Base-by-base conservation (phyloP, 2,888 invertebrate species). In the Eupithecia pulchellata region DNA sequence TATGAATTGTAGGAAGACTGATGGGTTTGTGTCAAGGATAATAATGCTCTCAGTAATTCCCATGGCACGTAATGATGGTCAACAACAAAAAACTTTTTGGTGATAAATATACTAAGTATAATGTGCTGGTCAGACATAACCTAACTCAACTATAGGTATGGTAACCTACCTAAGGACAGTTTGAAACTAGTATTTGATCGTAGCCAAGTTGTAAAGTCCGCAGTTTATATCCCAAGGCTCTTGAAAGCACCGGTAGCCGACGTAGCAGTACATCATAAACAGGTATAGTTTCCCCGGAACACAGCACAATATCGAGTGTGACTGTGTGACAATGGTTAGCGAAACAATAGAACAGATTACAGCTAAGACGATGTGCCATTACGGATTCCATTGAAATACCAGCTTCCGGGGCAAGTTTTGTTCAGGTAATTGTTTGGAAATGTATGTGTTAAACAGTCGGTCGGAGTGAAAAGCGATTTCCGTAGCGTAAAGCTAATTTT, bases 321-420 rank as follows among this genome's bases (percentile, higher is more conserved):
- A 58, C 65, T 42, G 64, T 84, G 84, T 84, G 84, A 88, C 86
- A 88, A 88, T 86, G 79, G 84, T 69, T 72, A 74, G 71, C 80
- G 81, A 85, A 87, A 89, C 87, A 89, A 89, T 88, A 81, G 85
- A 83, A 79, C 81, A 84, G 85, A 88, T 89, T 88, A 87, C 84
- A 69, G 81, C 76, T 76, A 77, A 82, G 81, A 79, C 81, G 79
- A 82, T 79, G 76, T 79, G 78, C 79, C 79, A 81, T 82, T 83
- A 83, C 74, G 75, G 77, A 80, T 80, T 81, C 80, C 80, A 82
- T 80, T 80, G 80, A 78, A 80, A 82, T 80, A 78, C 77, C 74
- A 73, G 78, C 78, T 80, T 79, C 80, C 77, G 77, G 74, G 71
- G 72, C 36, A 75, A 75, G 75, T 77, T 78, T 78, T 73, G 75